These are phyloP conservation scores for Tapirus indicus DNA, from an alignment of 2,797 vertebrate genomes.

Conservation along the genomic window DNA sequence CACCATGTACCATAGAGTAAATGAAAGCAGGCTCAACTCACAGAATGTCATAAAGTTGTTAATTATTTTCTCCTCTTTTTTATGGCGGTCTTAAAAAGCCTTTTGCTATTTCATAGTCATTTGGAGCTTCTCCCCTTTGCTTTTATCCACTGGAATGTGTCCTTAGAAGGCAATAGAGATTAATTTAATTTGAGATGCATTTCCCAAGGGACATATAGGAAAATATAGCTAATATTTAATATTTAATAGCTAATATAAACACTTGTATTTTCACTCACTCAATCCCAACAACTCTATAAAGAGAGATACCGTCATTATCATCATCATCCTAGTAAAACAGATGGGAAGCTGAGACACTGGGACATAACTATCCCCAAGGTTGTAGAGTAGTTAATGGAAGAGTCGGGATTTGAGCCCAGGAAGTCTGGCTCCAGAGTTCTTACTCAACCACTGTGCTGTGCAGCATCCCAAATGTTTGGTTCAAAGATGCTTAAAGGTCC, in stretches of 20 bases:
- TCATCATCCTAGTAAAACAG: neutral
- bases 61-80: neutral
- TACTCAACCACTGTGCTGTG: neutral
- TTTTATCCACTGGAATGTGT: slow-evolving; percentile 53
- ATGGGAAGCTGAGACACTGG: neutral
- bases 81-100: slow-evolving; percentile 47
- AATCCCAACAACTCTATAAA: neutral
- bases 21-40: neutral
- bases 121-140: slow-evolving; percentile 44
- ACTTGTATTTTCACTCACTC: neutral
- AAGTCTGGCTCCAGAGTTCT: neutral
- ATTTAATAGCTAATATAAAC: neutral
- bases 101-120: slow-evolving; percentile 68
- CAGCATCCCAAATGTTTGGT: neutral
- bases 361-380: neutral
- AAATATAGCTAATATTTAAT: neutral
- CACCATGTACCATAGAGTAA: neutral
- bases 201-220: slow-evolving; percentile 58
- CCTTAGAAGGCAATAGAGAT: slow-evolving; percentile 71
- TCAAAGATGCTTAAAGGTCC: neutral
- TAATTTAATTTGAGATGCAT: slow-evolving; percentile 80
- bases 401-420: neutral
- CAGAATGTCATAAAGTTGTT: neutral
- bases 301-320: neutral
- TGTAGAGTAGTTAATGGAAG: neutral